Evolutionary conservation across 2,888 invertebrate genomes (phyloP).

Genomic region (Coelinius sp.): DNA sequence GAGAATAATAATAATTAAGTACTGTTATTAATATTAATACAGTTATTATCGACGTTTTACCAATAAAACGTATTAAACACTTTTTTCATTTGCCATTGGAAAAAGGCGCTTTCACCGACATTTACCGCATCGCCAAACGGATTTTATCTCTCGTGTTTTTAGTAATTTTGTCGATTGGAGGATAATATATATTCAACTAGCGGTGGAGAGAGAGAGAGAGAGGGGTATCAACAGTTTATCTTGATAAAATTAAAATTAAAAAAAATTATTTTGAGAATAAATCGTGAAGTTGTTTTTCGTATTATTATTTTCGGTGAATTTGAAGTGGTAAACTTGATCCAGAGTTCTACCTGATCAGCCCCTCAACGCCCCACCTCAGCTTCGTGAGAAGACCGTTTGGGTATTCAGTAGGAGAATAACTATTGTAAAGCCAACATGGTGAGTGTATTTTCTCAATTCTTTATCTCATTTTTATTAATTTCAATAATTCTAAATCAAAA

Average conservation of each 20-base stretch:
- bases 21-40: slow-evolving; percentile 1
- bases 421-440: slow-evolving; percentile 25
- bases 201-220: too few species aligned
- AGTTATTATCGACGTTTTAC: neutral
- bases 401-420: slow-evolving; percentile 17
- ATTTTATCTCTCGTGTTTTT: neutral
- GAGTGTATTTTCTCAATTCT: neutral
- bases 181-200: too few species aligned
- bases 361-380: slow-evolving; percentile 13
- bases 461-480: neutral
- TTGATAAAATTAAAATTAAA: too few species aligned
- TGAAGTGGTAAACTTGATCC: slow-evolving; percentile 2
- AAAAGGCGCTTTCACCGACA: slow-evolving; percentile 5
- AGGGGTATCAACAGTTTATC: too few species aligned
- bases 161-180: neutral
- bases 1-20: slow-evolving; percentile 10
- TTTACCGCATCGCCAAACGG: neutral
- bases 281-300: neutral
- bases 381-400: neutral
- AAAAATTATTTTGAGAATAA: neutral
- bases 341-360: slow-evolving; percentile 11
- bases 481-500: neutral
- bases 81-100: slow-evolving; percentile 1
- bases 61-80: slow-evolving; percentile 1
- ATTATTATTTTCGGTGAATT: neutral